Evolutionary conservation across 92 coral and sea anemone genomes (phyloP), one percentile per base, ranked within the genome.

Genomic region (Parazoanthus atlanticus): DNA sequence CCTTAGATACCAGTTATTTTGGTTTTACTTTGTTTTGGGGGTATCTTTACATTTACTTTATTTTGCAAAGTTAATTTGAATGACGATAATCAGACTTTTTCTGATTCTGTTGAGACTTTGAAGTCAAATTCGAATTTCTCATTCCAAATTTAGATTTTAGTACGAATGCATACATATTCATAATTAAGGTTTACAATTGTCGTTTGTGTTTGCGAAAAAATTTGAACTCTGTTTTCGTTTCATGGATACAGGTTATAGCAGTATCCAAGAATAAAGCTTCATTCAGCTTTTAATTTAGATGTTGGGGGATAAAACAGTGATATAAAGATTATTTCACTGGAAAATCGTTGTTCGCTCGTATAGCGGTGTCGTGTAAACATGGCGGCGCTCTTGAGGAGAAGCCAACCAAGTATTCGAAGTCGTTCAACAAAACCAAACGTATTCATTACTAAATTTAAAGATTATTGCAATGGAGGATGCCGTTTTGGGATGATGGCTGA

Each of bases 141-240:
- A 78, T 88, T 81, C 88, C 88, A 82, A 75, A 82, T 88, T 93
- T 90, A 79, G 77, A 81, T 89, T 79, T 74, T 74, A 29, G 46
- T 74, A 58, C 84, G 84, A 78, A 73, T 46, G 74, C 79, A 81
- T 91, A 84, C 90, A 91, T 91, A 86, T 89, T 91, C 79, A 84
- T 85, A 84, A 84, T 72, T 71, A 77, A n/a, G 88, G 41, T 64
- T 75, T 69, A 6, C n/a, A 64, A 75, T 33, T 79, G 91, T 69
- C 89, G 81, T 86, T 82, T 93, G 95, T 95, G 98, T 95, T 93
- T 93, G 86, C 78, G 88, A 70, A 90, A 84, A 88, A 93, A 76
- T 52, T 58, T 81, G 52, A 69, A 85, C 89, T 46, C 73, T 65
- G 23, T 71, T 61, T 54, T 72, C 61, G 76, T 33, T 84, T 91